phyloP scores from a whole-genome alignment of 2,888 invertebrate species.

The Lasioglossum morio region DNA sequence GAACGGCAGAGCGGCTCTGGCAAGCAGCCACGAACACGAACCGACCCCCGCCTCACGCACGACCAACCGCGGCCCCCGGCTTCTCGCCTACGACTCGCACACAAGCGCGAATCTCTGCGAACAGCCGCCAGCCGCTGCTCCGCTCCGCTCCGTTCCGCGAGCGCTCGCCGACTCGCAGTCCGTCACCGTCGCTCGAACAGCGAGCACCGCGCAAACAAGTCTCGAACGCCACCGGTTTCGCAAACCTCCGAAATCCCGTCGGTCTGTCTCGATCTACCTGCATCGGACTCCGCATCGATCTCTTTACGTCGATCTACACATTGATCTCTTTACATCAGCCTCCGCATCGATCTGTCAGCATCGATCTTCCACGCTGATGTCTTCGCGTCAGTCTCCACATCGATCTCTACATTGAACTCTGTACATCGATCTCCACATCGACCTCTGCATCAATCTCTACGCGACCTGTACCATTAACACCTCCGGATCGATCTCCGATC shows the following conservation, averaged over 20 bases:
- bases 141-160: constrained; percentile 71
- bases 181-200: constrained; percentile 80
- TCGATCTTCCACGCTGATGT: not conserved
- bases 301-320: not conserved
- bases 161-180: constrained; percentile 83
- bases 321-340: not conserved
- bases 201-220: constrained; percentile 62
- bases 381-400: no score
- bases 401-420: not conserved
- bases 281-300: not conserved
- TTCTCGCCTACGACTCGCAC: constrained; percentile 67
- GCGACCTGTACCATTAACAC: no score
- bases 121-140: constrained; percentile 81
- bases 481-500: no score
- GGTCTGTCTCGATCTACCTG: not conserved
- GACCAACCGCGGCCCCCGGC: constrained; percentile 73
- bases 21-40: constrained; percentile 60
- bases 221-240: not conserved
- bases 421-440: not conserved
- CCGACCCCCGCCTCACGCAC: constrained; percentile 63
- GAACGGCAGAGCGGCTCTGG: constrained; percentile 48
- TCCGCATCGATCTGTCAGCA: not conserved
- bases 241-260: not conserved
- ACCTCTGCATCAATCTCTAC: not conserved
- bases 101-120: constrained; percentile 68